Base-by-base conservation (phyloP, 2,797 vertebrate genomes). In the Sebastes glaucus region DNA sequence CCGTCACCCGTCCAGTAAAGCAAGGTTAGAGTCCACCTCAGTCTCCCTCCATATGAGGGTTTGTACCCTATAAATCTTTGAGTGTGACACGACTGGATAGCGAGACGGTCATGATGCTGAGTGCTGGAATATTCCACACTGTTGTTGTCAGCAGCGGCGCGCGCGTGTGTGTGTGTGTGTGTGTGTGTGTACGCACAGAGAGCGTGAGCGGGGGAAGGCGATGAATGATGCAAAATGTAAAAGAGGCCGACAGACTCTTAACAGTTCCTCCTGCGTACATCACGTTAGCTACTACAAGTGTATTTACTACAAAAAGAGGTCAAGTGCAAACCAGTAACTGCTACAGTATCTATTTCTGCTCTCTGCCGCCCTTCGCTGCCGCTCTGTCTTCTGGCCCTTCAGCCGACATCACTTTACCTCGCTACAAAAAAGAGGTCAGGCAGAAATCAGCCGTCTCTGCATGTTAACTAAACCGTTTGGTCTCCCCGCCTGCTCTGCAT, bases 221-320 rank as follows among this genome's bases (percentile, higher is more conserved):
- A 92, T 90, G 88, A 94, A 93, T 90, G 89, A 93, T 91, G 86
- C 87, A 90, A 68, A 88, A 85, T 59, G 74, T 25, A 74, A 87
- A 91, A 84, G 81, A 85, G 86, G 82, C 49, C 6, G 27, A 81
- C 73, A 83, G 72, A 74, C 78, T 89, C 77, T 69, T 46, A 80
- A 73, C 79, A 72, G 77, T 75, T 87, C 66, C 77, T 85, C 68
- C 70, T 74, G 79, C 62, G n/a, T 70, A 35, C 53, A 79, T 86
- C 85, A 76, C 59, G 20, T 84, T 77, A 35, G 71, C 63, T 49
- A 60, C 79, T 88, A 85, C 89, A 81, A 82, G 81, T 73, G 73
- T 81, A 70, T 90, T 83, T 80, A 69, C 81, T 74, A 78, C 33
- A 83, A 81, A 88, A 88, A 64, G 66, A 88, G 86, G 84, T 88